phyloP scores from a whole-genome alignment of 2,113 vertebrate species.

The Forbesichthys agassizii region DNA sequence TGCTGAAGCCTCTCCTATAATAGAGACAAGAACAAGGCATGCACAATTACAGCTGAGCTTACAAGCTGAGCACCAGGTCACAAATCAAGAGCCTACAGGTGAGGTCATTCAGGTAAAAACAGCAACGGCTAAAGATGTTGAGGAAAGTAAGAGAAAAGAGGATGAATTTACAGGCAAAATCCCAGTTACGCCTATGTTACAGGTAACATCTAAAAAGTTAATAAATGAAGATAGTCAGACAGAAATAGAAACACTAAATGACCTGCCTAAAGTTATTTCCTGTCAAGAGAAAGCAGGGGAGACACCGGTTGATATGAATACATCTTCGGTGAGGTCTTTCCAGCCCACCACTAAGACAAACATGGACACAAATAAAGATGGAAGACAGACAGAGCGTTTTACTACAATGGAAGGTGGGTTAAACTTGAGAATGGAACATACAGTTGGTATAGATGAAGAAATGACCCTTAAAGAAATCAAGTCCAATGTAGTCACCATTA shows the following conservation, averaged over 20 bases:
- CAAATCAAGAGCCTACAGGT: too few species aligned
- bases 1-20: background rate
- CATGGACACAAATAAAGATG: background rate
- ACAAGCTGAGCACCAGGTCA: too few species aligned
- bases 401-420: background rate
- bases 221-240: background rate
- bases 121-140: too few species aligned
- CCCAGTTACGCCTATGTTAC: background rate
- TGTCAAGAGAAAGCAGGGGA: too few species aligned
- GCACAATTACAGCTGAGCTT: background rate
- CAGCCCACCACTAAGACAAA: too few species aligned
- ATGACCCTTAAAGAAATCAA: background rate
- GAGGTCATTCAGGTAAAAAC: too few species aligned
- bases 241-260: background rate
- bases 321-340: too few species aligned
- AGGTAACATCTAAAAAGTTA: background rate
- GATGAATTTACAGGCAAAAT: conserved; percentile 3
- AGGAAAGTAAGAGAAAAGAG: background rate
- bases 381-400: background rate
- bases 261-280: background rate
- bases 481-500: background rate
- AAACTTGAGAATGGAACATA: background rate
- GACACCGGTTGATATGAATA: too few species aligned
- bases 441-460: background rate
- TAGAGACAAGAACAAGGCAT: background rate